Evolutionary conservation across 2,113 vertebrate species (phyloP).

Genomic region (Callospermophilus lateralis): DNA sequence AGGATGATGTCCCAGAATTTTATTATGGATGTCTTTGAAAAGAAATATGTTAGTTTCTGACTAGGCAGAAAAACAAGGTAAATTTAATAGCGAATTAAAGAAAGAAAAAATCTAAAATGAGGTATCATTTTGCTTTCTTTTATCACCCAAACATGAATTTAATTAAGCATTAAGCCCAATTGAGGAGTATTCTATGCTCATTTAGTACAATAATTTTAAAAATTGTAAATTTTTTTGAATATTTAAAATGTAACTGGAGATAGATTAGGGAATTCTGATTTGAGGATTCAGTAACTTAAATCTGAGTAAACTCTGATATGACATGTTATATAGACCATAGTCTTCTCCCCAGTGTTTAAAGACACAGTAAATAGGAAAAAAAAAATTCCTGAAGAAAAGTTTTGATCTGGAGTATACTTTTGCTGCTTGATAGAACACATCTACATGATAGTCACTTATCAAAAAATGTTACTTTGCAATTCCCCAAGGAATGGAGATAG

Average conservation of each 20-base stretch:
- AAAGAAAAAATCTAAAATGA: not conserved
- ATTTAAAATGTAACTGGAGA: conserved; percentile 10
- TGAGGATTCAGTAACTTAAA: conserved; percentile 40
- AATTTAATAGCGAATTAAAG: conserved; percentile 13
- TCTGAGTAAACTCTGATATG: conserved; percentile 11
- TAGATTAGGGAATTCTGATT: not conserved
- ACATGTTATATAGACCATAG: not conserved
- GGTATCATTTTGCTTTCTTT: not conserved
- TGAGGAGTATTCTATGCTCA: not conserved
- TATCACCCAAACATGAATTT: not conserved
- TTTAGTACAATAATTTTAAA: conserved; percentile 45
- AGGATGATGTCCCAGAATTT: conserved; percentile 35
- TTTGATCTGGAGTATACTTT: not conserved
- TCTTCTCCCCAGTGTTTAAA: not conserved
- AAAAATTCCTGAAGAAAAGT: not conserved
- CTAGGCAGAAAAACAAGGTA: not conserved
- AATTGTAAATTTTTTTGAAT: not conserved
- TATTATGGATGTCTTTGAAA: conserved; percentile 46
- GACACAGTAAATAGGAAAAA: not conserved
- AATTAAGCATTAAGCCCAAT: not conserved
- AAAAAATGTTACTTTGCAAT: not conserved
- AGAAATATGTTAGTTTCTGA: not conserved
- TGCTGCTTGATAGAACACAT: not conserved
- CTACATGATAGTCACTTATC: not conserved
- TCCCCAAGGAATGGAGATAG: not conserved